phyloP scores from a whole-genome alignment of 2,888 invertebrate genomes.

The Andrena dorsata region DNA sequence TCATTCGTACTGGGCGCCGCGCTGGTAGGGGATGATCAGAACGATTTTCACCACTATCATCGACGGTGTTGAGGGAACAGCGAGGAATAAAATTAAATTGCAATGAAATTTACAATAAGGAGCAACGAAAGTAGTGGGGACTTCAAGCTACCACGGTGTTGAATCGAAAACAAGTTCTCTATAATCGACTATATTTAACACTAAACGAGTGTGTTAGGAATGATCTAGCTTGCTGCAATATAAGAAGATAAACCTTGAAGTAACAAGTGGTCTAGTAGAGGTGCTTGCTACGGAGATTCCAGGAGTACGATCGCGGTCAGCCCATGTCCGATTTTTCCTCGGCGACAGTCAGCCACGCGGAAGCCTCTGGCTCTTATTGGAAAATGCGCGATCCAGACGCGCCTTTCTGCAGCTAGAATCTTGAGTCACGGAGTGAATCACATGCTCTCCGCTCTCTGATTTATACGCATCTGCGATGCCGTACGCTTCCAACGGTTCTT shows the following conservation, averaged over 20 bases:
- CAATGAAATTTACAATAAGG: no score
- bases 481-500: slow-evolving; percentile 60
- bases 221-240: not conserved
- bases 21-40: slow-evolving; percentile 26
- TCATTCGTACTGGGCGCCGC: slow-evolving; percentile 6
- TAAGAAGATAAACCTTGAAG: not conserved
- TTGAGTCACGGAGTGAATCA: slow-evolving; percentile 80
- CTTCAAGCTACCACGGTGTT: not conserved
- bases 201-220: not conserved
- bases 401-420: slow-evolving; percentile 69
- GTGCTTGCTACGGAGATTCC: slow-evolving; percentile 1
- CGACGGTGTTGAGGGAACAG: not conserved
- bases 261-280: not conserved
- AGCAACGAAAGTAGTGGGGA: not conserved
- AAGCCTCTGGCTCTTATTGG: slow-evolving; percentile 75
- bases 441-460: slow-evolving; percentile 67
- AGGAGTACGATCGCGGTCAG: slow-evolving; percentile 34
- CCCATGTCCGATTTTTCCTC: slow-evolving; percentile 60
- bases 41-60: not conserved
- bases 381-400: slow-evolving; percentile 73
- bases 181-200: not conserved
- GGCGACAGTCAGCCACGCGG: slow-evolving; percentile 70
- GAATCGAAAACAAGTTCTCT: not conserved
- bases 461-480: slow-evolving; percentile 41
- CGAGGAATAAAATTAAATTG: not conserved